phyloP scores from a whole-genome alignment of 2,113 vertebrate genomes.

The Tautogolabrus adspersus region DNA sequence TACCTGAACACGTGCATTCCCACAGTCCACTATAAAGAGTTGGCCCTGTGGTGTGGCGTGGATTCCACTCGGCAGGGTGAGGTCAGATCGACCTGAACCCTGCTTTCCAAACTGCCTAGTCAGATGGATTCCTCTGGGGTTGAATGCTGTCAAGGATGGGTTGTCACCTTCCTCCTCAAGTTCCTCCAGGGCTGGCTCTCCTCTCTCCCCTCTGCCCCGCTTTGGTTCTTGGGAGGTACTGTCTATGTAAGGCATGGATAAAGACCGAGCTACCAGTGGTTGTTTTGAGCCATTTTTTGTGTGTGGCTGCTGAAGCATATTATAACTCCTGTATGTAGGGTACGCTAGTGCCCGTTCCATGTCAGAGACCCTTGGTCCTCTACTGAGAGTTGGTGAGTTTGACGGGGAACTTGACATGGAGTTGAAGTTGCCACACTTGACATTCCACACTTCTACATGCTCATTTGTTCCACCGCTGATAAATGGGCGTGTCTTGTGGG shows the following conservation, averaged over 20 bases:
- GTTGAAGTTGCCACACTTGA: slow-evolving; percentile 40
- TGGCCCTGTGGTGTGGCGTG: slow-evolving; percentile 79
- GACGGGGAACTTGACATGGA: slow-evolving; percentile 36
- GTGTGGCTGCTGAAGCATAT: slow-evolving; percentile 39
- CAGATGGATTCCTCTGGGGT: slow-evolving; percentile 53
- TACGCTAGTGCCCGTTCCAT: slow-evolving; percentile 31
- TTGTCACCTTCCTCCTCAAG: slow-evolving; percentile 68
- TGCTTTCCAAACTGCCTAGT: slow-evolving; percentile 84
- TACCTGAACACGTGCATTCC: slow-evolving; percentile 85
- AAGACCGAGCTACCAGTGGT: slow-evolving; percentile 54
- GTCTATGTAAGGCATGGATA: slow-evolving; percentile 79
- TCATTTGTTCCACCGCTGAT: slow-evolving; percentile 51
- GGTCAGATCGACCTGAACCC: slow-evolving; percentile 83
- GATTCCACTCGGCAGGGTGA: slow-evolving; percentile 85
- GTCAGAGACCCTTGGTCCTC: slow-evolving; percentile 16
- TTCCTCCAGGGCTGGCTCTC: slow-evolving; percentile 50
- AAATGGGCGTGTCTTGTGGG: slow-evolving; percentile 65
- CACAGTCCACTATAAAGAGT: slow-evolving; percentile 86
- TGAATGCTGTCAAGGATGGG: slow-evolving; percentile 7
- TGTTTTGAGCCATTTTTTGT: slow-evolving; percentile 45
- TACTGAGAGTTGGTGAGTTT: slow-evolving; percentile 34
- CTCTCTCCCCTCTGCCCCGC: slow-evolving; percentile 62
- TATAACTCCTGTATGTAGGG: slow-evolving; percentile 37
- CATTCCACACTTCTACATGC: slow-evolving; percentile 50
- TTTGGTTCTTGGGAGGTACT: slow-evolving; percentile 57